These are phyloP conservation scores for Caenorhabditis elegans DNA, from an alignment of 1,140 invertebrate genomes.

Conservation along the genomic window DNA sequence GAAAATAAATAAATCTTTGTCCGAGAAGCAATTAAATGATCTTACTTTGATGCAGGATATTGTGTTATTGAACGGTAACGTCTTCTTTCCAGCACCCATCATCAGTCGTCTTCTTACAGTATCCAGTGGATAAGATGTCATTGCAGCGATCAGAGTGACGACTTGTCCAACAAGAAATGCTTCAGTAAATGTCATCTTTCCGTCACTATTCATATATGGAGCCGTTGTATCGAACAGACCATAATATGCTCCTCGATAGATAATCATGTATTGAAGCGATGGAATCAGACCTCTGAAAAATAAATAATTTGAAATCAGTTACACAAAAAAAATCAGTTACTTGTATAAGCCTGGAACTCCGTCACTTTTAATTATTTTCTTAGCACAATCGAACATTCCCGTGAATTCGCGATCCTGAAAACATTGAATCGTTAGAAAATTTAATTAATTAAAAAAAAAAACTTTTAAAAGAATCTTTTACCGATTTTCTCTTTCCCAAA, in stretches of 20 bases:
- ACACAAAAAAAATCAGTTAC: neutral
- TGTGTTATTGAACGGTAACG: constrained; percentile 68
- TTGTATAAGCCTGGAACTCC: constrained; percentile 58
- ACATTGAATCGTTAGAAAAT: neutral
- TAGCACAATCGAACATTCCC: constrained; percentile 65
- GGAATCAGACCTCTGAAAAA: constrained; percentile 66
- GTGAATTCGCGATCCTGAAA: constrained; percentile 67
- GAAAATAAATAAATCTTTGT: constrained; percentile 71
- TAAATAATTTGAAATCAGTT: neutral
- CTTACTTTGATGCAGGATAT: constrained; percentile 67
- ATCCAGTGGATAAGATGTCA: constrained; percentile 72
- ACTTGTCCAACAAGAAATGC: constrained; percentile 48
- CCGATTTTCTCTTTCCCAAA: constrained; percentile 61
- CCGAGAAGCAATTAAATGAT: neutral
- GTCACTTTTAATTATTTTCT: constrained; percentile 60
- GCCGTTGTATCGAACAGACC: constrained; percentile 67
- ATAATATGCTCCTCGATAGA: constrained; percentile 67
- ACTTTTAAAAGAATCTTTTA: too few species aligned
- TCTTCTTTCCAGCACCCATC: constrained; percentile 71
- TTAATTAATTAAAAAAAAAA: neutral
- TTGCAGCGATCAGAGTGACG: constrained; percentile 70
- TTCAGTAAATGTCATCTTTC: constrained; percentile 38
- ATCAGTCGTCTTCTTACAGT: constrained; percentile 68
- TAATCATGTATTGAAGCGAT: constrained; percentile 67
- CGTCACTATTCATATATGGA: constrained; percentile 44